phyloP scores from a whole-genome alignment of 2,888 invertebrate genomes.

The Podotricha telesiphe region DNA sequence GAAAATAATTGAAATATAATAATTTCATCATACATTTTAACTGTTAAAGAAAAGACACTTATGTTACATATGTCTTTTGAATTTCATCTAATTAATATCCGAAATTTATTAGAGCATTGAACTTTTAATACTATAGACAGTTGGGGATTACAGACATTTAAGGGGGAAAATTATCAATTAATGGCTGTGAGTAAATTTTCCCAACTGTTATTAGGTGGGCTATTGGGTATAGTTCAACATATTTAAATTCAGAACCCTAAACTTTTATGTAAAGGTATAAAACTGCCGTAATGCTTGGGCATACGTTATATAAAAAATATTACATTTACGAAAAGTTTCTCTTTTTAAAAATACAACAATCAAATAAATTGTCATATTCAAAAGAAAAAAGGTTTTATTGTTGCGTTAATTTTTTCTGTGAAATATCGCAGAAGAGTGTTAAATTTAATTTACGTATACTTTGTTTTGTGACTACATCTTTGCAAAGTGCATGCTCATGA shows the following conservation, averaged over 20 bases:
- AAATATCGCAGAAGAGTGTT: neutral
- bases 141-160: constrained; percentile 49
- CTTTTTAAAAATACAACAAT: neutral
- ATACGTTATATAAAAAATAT: neutral
- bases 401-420: neutral
- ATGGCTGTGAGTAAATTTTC: constrained; percentile 1
- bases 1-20: too few species aligned
- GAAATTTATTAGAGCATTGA: constrained; percentile 69
- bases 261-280: neutral
- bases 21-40: too few species aligned
- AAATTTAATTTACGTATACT: constrained; percentile 1
- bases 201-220: neutral
- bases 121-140: constrained; percentile 73
- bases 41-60: too few species aligned
- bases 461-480: neutral
- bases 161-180: constrained; percentile 36
- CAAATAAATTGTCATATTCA: neutral
- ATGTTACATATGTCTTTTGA: too few species aligned
- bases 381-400: neutral
- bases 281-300: too few species aligned
- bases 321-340: neutral
- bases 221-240: neutral
- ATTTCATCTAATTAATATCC: constrained; percentile 41
- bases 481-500: neutral
- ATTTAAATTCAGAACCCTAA: neutral